Evolutionary conservation across 2,888 invertebrate species (phyloP), one percentile per base, ranked within the genome.

Genomic region (Melanotus villosus): DNA sequence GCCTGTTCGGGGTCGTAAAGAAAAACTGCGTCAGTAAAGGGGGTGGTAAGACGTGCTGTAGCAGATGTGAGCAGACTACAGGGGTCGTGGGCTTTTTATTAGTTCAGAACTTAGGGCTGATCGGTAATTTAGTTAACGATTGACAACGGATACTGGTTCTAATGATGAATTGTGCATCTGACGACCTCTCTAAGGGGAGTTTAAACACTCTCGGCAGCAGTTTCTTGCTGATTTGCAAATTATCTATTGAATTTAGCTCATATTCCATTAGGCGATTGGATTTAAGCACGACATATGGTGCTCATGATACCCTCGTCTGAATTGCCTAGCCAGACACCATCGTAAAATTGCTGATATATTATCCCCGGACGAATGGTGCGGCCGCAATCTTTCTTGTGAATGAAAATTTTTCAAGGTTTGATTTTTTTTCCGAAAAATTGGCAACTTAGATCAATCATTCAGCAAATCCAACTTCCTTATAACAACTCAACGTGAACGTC

Each of bases 111-210:
- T 69, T 58, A 59, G 68, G 70, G 67, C 57, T 66, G 71, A 74
- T 74, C 71, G 74, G 74, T 74, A 74, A 74, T 74, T 74, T 73
- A 74, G 73, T 75, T 76, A 76, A 75, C 75, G 76, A 76, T 76
- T 76, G 76, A 76, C 76, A 76, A 76, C 74, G 71, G 74, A 71
- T 73, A 75, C 71, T 66, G 72, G 73, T 69, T 59, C 67, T 75
- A 70, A 73, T 73, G 73, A 70, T 65, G 66, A 66, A 70, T 67
- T 62, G 71, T 65, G 70, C 74, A 72, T 68, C 70, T 71, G 71
- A 70, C 68, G 70, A 68, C 65, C 66, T 54, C 50, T 62, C 65
- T 52, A 69, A 68, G 65, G 68, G 70, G 73, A 68, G 43, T 68
- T 65, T 68, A 68, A 65, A 64, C 65, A 66, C 56, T 65, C 50